Evolutionary conservation across 2,113 vertebrate genomes (phyloP).

Genomic region (Penelope pileata): DNA sequence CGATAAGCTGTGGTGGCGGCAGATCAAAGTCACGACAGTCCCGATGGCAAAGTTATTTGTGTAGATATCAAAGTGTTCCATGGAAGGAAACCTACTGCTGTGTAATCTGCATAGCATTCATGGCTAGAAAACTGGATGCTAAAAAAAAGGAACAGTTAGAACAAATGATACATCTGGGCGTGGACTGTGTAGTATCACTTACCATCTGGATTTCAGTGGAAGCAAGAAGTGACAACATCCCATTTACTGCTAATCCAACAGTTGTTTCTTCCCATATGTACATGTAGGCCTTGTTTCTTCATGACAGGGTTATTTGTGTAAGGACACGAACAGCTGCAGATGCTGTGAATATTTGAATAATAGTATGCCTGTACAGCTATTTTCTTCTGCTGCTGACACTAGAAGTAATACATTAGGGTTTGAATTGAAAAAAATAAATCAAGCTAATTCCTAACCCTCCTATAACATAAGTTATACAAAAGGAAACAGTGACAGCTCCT

Average conservation of each 20-base stretch:
- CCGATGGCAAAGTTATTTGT: not conserved
- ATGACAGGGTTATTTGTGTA: not conserved
- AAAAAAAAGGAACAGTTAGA: not conserved
- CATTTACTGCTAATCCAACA: not conserved
- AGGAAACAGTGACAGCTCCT: not conserved
- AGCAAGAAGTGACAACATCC: not conserved
- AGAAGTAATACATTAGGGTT: not conserved
- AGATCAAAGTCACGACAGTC: not conserved
- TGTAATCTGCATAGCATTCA: rapidly evolving
- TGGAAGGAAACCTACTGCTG: not conserved
- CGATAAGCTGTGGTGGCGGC: rapidly evolving
- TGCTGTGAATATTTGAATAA: not conserved
- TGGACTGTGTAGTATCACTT: not conserved
- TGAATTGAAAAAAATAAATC: not conserved
- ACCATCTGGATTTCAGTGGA: not conserved
- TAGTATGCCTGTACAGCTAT: not conserved
- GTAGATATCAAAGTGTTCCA: not conserved
- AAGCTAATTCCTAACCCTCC: not conserved
- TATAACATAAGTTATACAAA: not conserved
- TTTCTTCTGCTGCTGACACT: not conserved
- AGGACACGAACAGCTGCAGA: not conserved
- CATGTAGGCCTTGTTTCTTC: not conserved
- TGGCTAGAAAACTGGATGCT: not conserved
- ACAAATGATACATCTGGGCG: not conserved
- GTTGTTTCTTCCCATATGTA: not conserved